Conservation (phyloP, 2,888 invertebrate species). For the Augiades crinisus region DNA sequence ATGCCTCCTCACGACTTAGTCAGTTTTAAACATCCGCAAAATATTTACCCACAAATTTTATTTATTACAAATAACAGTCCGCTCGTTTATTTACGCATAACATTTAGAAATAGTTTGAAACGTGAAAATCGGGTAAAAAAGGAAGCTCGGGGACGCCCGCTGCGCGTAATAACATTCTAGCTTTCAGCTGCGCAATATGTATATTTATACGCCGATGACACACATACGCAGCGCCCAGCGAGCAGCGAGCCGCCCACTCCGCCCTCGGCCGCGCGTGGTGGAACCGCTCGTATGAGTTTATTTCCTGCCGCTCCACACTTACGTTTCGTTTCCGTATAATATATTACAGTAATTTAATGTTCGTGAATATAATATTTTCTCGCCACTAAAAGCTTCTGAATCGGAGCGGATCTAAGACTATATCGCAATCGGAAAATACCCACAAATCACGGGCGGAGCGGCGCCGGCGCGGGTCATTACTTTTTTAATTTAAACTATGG, state of each 20-base stretch:
- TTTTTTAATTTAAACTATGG: constrained; percentile 15
- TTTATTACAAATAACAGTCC: not conserved
- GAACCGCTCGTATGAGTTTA: constrained; percentile 1
- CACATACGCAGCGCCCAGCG: not conserved
- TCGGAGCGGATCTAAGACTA: not conserved
- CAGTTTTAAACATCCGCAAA: not conserved
- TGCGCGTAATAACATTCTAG: not conserved
- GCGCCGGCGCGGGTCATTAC: constrained; percentile 12
- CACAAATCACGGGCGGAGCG: constrained; percentile 1
- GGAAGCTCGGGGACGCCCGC: not conserved
- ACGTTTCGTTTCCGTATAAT: constrained; percentile 18
- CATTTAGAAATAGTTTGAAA: constrained; percentile 1
- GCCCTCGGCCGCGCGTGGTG: not conserved
- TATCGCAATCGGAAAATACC: constrained; percentile 18
- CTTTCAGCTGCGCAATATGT: constrained; percentile 3
- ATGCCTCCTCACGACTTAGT: too few species aligned
- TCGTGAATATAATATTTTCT: constrained; percentile 19
- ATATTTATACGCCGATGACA: constrained; percentile 10
- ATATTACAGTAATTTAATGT: constrained; percentile 21
- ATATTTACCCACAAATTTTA: constrained; percentile 1
- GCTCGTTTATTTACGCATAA: not conserved
- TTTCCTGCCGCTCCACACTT: constrained; percentile 20
- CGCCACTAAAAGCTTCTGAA: constrained; percentile 9
- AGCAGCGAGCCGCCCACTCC: not conserved
- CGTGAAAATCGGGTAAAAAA: not conserved